Conservation (phyloP, 2,113 vertebrate species). For the Sorex araneus region DNA sequence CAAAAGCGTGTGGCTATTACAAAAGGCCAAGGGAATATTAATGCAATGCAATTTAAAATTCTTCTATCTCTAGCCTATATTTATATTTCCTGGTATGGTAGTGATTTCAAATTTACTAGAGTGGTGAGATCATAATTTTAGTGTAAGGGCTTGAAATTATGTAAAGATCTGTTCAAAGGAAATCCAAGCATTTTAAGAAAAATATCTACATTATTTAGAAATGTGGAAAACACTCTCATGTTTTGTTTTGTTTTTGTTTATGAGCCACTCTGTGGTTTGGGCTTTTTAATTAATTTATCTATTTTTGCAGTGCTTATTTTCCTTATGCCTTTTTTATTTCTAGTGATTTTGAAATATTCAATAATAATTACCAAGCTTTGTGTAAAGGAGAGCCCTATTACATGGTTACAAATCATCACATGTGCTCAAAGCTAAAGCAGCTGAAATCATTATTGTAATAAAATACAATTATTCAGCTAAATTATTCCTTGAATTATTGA, state of each 20-base stretch:
- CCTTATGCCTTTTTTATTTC: constrained; percentile 23
- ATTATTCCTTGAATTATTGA: constrained; percentile 88
- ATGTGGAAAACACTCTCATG: background rate
- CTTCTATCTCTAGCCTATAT: background rate
- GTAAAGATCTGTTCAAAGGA: background rate
- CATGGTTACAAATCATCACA: constrained; percentile 24
- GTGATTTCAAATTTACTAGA: background rate
- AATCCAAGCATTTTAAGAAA: constrained; percentile 21
- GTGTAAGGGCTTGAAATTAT: constrained; percentile 12
- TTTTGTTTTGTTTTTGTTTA: background rate
- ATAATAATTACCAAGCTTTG: constrained; percentile 62
- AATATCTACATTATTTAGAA: background rate
- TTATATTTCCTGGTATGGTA: background rate
- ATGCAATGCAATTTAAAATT: background rate
- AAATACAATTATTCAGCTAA: constrained; percentile 84
- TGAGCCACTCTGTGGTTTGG: background rate
- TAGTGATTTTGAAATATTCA: constrained; percentile 37
- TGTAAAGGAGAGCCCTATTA: constrained; percentile 55
- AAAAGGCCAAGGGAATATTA: background rate
- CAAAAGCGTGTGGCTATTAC: background rate
- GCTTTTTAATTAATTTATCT: background rate
- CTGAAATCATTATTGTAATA: constrained; percentile 73
- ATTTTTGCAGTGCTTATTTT: background rate
- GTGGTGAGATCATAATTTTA: background rate
- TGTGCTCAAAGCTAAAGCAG: constrained; percentile 65